Evolutionary conservation across 2,113 vertebrate species (phyloP), one percentile per base, ranked within the genome.

Genomic region (Oxyura jamaicensis): DNA sequence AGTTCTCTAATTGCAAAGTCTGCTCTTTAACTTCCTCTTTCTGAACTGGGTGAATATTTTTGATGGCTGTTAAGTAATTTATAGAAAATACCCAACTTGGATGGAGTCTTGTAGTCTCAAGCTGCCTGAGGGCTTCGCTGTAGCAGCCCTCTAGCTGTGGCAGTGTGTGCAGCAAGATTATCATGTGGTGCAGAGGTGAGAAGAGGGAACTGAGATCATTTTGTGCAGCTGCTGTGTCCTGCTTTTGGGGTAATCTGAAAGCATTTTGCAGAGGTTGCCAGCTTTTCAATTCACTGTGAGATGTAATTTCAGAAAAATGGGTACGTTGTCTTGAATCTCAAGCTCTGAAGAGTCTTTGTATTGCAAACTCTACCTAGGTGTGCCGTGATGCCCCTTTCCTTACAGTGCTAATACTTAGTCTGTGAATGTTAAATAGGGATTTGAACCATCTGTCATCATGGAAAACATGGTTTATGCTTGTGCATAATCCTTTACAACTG

Each of bases 391-490:
- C 26, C 36, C 33, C 0, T 2, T 21, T 41, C 65, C 48, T 88
- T 46, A 2, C 25, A 19, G 52, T 35, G 46, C 83, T 58, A n/a
- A 3, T 23, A 20, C 8, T 79, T 86, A 65, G 17, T 8, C 16
- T 20, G 46, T 31, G 36, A 52, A 41, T 0, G 0, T 52, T 35
- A 18, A 1, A 2, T 31, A 0, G 20, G 28, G 68, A 23, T 33
- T 46, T 52, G 68, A 46, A 8, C 39, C 60, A 52, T 53, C 10
- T 56, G 52, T 44, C 12, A 8, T 9, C 39, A 65, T 48, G 39
- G 39, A 44, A 78, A 21, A 23, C 0, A 0, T 23, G 35, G 15
- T 41, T 75, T 59, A 18, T 58, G 41, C 33, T 35, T 15, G 12
- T 35, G 42, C 35, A 13, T 44, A 44, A n/a, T 19, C 42, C 17